Base-by-base conservation (phyloP, 30 jellyfish, hydroid and myxozoan genomes). In the Cassiopea xamachana region DNA sequence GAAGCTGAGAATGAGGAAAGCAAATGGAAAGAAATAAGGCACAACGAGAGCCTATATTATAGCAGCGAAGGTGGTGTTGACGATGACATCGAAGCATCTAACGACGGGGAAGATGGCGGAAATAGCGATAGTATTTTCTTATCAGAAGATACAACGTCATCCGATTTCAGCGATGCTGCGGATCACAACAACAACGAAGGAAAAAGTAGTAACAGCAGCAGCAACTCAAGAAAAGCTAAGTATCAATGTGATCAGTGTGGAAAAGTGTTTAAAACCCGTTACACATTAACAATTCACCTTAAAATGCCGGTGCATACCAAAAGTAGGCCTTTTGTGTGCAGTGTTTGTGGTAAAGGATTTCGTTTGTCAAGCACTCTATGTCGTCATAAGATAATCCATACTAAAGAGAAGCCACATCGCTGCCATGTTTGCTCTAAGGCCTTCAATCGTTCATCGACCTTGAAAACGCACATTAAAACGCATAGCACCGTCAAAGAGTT, bases 361-460 rank as follows among this genome's bases (percentile, higher is more conserved):
- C 98, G 99, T 51, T 74, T 96, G 68, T 96, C 99, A 15, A 96
- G 99, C 55, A 96, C 99, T 1, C 69, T 96, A 19, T 96, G 99
- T 78, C 92, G 99, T 51, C 99, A 96, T 78, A 96, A 96, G 89
- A 96, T 96, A 46, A 96, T 96, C 46, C 99, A 96, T 92, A 96
- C 99, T 5, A 76, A 97, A 46, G 98, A 96, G 80, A 90, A 97
- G 49, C 99, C 99, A 10, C 99, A 96, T 81, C 95, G 94, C 46
- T 96, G 99, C 74, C 89, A 85, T 72, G 74, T 92, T 27, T 96
- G 99, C 85, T 78, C 85, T 68, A 96, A 96, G 80, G 97, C 99
- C 17, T 96, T 96, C 89, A 96, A 96, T 87, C 94, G 99, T 43
- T 96, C 99, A 1, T 91, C 98, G 27, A 96, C 99, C 14, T 70